Evolutionary conservation across 2,113 vertebrate genomes (phyloP), one percentile per base, ranked within the genome.

Genomic region (Coptodon bakossiorum): DNA sequence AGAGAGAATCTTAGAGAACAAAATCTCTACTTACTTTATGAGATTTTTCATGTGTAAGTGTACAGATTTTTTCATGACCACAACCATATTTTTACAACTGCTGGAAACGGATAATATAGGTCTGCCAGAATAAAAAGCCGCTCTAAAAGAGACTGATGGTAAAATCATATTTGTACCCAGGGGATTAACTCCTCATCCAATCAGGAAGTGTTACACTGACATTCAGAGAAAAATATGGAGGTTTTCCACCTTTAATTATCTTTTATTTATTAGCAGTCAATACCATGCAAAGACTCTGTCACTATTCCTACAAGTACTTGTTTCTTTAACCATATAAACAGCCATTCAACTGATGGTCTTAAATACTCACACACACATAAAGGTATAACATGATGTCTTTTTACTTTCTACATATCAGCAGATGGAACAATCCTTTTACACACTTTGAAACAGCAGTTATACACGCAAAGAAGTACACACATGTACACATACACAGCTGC

Each of bases 101-200:
- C 68, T 91, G 93, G 88, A 93, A 92, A 91, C 56, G 52, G 90
- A 95, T 93, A 90, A 93, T 90, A 93, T 85, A 85, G 82, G 57
- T 87, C 76, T 86, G 92, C 86, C 89, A 90, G 88, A 92, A 81
- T 53, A 84, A 86, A 91, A 86, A 80, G 73, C 76, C n/a, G 38
- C 85, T 87, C 86, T 86, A 85, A 90, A 90, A 83, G 78, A 82
- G 82, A 85, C 82, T 93, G 90, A 95, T 95, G 93, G 88, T 71
- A 89, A 95, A 94, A 93, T 95, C 92, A 95, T 91, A 93, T 90
- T 88, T 57, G 31, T 85, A 90, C 78, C 29, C 87, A 88, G 92
- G 84, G 92, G 87, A 88, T 90, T 89, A 85, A 91, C 90, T 92
- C 88, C 85, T 94, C 92, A 90, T 87, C 82, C 81, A 90, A 50